phyloP scores from a whole-genome alignment of 2,888 invertebrate genomes.

The Pyrochroa serraticornis region DNA sequence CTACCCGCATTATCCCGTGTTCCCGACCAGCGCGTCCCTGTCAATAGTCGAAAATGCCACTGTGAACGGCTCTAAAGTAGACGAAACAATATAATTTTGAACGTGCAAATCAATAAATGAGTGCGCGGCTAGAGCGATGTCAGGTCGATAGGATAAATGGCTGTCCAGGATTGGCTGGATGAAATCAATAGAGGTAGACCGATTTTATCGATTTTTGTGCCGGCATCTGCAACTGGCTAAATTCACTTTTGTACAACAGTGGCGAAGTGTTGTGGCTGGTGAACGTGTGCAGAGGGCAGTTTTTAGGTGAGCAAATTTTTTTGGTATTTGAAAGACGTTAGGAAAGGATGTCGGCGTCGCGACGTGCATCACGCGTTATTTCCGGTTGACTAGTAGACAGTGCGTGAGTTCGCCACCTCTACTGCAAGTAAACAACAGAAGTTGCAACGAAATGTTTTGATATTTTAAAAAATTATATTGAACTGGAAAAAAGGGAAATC shows the following conservation, averaged over 20 bases:
- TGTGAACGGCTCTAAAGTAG: not conserved
- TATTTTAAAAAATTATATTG: too few relatives aligned
- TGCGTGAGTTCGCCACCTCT: too few relatives aligned
- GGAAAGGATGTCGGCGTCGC: too few relatives aligned
- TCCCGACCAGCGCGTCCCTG: not conserved
- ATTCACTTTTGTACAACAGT: constrained; percentile 25
- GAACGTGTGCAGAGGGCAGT: too few relatives aligned
- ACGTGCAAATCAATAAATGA: constrained; percentile 27
- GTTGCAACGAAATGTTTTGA: too few relatives aligned
- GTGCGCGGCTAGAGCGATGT: constrained; percentile 52
- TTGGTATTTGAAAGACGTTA: too few relatives aligned
- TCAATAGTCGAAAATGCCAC: not conserved
- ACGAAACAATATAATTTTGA: constrained; percentile 23
- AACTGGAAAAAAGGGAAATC: too few relatives aligned
- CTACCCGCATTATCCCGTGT: not conserved
- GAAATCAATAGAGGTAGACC: constrained; percentile 73
- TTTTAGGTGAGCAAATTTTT: constrained; percentile 2
- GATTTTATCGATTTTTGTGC: constrained; percentile 73
- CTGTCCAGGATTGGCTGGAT: constrained; percentile 73
- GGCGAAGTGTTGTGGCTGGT: constrained; percentile 1
- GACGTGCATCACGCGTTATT: too few relatives aligned
- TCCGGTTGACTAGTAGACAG: too few relatives aligned
- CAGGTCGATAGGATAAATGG: constrained; percentile 80
- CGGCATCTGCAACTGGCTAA: constrained; percentile 30
- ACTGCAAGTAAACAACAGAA: too few relatives aligned